These are phyloP conservation scores for Synodontis membranacea DNA, from an alignment of 2,113 vertebrate genomes.

Conservation along the genomic window DNA sequence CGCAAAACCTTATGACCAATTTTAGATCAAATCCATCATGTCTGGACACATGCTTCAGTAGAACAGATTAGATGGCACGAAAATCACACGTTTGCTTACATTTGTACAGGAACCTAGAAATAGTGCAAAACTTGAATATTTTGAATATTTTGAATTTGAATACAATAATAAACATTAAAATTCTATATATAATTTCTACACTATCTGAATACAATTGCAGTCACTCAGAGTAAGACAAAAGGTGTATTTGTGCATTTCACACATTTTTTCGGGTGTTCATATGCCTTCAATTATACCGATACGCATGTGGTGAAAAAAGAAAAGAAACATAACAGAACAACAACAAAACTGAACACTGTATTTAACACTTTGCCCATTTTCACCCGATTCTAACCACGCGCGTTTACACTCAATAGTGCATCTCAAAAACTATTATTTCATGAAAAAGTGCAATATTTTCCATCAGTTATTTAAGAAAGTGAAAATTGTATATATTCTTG, in stretches of 20 bases:
- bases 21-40: background rate
- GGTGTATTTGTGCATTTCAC: background rate
- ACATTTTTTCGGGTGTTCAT: background rate
- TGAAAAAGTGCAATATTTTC: too few species aligned
- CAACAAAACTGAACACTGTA: background rate
- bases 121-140: background rate
- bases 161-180: too few species aligned
- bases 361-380: background rate
- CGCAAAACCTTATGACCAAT: background rate
- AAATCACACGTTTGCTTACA: background rate
- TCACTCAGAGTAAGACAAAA: background rate
- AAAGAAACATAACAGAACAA: background rate
- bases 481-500: too few species aligned
- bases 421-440: too few species aligned
- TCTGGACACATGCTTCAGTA: background rate
- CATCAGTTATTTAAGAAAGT: too few species aligned
- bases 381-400: background rate
- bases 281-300: background rate
- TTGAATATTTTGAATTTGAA: too few species aligned
- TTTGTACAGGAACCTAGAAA: background rate
- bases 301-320: background rate
- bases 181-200: too few species aligned
- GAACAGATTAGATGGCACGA: background rate
- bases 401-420: too few species aligned
- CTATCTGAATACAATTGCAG: background rate